Evolutionary conservation across 2,888 invertebrate species (phyloP).

Genomic region (Deroplatys truncata): DNA sequence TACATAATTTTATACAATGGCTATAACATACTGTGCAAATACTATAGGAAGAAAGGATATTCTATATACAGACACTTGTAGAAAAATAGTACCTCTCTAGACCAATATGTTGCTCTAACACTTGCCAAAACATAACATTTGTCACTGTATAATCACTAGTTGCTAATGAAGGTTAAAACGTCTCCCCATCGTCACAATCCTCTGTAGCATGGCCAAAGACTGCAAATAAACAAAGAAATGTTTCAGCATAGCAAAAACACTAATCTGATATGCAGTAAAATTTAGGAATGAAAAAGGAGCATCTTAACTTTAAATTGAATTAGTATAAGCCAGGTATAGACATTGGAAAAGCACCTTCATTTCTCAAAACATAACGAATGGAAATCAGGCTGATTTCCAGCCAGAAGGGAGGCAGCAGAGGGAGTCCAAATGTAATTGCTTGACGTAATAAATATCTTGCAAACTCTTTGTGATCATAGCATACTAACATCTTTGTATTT

Average conservation of each 20-base stretch:
- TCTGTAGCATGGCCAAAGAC: conserved; percentile 85
- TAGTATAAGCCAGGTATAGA: background rate
- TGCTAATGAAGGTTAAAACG: conserved; percentile 53
- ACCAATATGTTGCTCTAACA: background rate
- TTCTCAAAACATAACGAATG: too few relatives aligned
- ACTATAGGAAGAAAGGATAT: background rate
- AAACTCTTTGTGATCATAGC: too few relatives aligned
- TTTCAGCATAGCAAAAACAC: background rate
- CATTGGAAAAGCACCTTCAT: too few relatives aligned
- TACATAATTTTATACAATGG: background rate
- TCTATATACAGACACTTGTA: background rate
- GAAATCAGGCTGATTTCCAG: too few relatives aligned
- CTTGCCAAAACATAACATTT: background rate
- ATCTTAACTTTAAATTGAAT: background rate
- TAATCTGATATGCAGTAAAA: background rate
- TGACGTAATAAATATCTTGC: too few relatives aligned
- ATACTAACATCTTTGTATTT: too few relatives aligned
- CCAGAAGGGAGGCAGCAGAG: too few relatives aligned
- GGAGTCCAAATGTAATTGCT: too few relatives aligned
- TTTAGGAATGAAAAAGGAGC: background rate
- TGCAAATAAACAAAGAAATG: conserved; percentile 49
- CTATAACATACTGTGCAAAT: background rate
- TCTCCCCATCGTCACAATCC: conserved; percentile 83
- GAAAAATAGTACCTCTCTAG: background rate
- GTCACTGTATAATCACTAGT: background rate